Evolutionary conservation across 2,797 vertebrate species (phyloP).

Genomic region (Poeciliopsis paucimaculata): DNA sequence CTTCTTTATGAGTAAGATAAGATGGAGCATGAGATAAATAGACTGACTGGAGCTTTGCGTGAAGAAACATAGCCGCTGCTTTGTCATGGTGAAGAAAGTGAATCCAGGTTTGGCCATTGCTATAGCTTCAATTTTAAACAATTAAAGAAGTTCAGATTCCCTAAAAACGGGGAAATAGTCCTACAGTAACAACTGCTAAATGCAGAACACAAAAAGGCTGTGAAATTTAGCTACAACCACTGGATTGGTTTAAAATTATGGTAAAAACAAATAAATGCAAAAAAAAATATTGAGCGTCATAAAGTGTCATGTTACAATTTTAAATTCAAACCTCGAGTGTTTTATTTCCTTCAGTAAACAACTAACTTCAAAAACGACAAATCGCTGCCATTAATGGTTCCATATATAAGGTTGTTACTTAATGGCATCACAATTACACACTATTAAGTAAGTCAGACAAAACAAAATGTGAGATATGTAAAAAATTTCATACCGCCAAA

Average conservation of each 20-base stretch:
- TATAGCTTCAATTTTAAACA: background rate
- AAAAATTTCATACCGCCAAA: constrained; percentile 61
- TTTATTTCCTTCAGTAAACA: background rate
- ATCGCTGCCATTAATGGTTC: background rate
- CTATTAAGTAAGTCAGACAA: background rate
- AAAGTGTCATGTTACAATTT: background rate
- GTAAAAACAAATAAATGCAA: background rate
- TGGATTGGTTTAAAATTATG: background rate
- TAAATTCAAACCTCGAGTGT: background rate
- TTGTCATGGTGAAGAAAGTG: background rate
- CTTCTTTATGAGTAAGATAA: background rate
- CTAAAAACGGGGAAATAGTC: background rate
- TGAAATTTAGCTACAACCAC: background rate
- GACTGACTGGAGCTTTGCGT: background rate
- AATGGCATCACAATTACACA: background rate
- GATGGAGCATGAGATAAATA: background rate
- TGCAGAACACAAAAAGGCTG: background rate
- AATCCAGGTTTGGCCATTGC: background rate
- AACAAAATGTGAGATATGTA: background rate
- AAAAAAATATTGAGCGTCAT: background rate
- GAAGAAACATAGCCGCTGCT: background rate
- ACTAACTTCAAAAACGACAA: background rate
- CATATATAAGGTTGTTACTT: background rate
- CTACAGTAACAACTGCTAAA: background rate
- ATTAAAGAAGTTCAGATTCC: background rate